Conservation (phyloP, 2,797 vertebrate species). For the Lycodopsis pacificus region DNA sequence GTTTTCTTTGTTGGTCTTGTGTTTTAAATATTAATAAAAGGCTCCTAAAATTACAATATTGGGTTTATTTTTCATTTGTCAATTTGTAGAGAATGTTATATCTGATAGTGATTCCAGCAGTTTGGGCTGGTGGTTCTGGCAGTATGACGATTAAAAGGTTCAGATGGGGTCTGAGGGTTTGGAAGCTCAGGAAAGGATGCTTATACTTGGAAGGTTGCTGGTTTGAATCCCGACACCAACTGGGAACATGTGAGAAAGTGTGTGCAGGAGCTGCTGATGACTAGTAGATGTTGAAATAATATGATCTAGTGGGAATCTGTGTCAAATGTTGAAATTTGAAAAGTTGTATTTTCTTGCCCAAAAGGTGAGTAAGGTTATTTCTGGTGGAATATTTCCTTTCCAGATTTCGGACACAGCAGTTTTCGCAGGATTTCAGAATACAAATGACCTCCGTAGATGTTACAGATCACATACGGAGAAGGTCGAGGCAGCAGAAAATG, state of each 20-base stretch:
- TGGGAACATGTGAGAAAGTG: not conserved
- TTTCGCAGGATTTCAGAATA: not conserved
- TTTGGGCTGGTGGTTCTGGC: conserved; percentile 24
- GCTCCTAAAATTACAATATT: not conserved
- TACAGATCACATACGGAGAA: not conserved
- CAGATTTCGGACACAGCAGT: not conserved
- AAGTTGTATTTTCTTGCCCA: not conserved
- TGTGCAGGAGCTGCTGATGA: not conserved
- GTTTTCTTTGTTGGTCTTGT: not conserved
- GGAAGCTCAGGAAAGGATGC: conserved; percentile 13
- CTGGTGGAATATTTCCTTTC: not conserved
- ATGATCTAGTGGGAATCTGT: not conserved
- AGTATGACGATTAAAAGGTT: conserved; percentile 21
- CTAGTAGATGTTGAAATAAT: not conserved
- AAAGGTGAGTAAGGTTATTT: not conserved
- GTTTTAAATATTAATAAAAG: not conserved
- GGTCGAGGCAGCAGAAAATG: conserved; percentile 30
- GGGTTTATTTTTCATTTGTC: not conserved
- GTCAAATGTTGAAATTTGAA: not conserved
- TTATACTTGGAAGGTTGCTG: conserved; percentile 23
- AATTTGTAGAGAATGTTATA: not conserved
- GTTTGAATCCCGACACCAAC: conserved; percentile 30
- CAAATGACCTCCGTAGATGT: not conserved
- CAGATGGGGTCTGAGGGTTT: conserved; percentile 40
- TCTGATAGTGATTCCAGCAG: conserved; percentile 16